Evolutionary conservation across 1,140 invertebrate species (phyloP), one percentile per base, ranked within the genome.

Genomic region (Fopius arisanus): DNA sequence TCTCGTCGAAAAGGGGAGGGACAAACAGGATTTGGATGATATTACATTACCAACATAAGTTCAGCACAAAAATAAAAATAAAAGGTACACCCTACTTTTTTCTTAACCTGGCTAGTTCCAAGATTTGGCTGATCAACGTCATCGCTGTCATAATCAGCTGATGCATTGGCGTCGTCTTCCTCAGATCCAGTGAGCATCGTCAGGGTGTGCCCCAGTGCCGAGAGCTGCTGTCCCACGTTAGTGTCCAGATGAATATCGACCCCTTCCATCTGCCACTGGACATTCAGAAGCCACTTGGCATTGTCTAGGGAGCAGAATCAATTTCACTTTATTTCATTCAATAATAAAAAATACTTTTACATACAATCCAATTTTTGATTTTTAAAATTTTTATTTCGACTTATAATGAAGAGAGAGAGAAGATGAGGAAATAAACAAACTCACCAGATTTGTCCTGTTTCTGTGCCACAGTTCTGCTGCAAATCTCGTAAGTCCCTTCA

Each of bases 201-300:
- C 12, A 99, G 90, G 0, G 98, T 99, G 82, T 97, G 95, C 0
- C 96, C 96, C 19, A 99, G 88, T 1, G 96, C 94, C 1, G 96
- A 97, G 16, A 99, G 87, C 82, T 98, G 96, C 84, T 98, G 98
- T 29, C 98, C 98, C 26, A 99, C 96, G 83, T 95, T 97, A 0
- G 97, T 96, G 85, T 99, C 97, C 59, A 99, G 88, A 86, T 99
- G 96, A 71, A 98, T 97, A 82, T 98, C 97, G 16, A 99, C 96
- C 69, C 98, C 98, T 89, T 99, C 96, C 98, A 99, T 99, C 88
- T 98, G 94, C 97, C 97, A 99, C 77, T 96, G 94, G 0, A 99
- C 96, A 86, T 98, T 99, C 28, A 99, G 88, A 76, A 99, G 92
- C 98, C 98, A 99, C 87, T 99, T 99, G 1, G 97, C 97, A 88